Base-by-base conservation (phyloP, 2,113 vertebrate genomes). In the Ciconia maguari region DNA sequence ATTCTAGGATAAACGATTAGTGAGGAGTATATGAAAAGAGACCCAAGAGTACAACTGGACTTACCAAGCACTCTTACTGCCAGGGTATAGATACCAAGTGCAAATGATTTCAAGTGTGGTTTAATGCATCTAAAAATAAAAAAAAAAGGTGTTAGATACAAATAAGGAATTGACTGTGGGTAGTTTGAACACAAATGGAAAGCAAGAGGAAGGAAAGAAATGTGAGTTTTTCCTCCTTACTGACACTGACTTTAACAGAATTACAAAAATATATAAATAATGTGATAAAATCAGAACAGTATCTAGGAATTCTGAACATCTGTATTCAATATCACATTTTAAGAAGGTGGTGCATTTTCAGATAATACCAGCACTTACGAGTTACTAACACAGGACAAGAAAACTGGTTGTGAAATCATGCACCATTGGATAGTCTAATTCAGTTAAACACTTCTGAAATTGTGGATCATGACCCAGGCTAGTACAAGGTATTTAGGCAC, bases 51-150 rank as follows among this genome's bases (percentile, higher is more conserved):
- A 51, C 51, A 78, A 62, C 65, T 48, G 20, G 78, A 98, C 98
- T 99, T 97, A 99, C 99, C 99, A 32, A 99, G 98, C 65, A 99
- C 99, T 84, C 99, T 98, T 83, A 98, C 96, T 69, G 98, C 98
- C 98, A 99, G 87, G 5, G 99, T 99, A 83, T 99, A 98, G 89
- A 99, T 98, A 86, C 99, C 99, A 93, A 99, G 96, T 34, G 99
- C 99, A 49, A 99, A 98, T 16, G 99, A 99, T 96, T 99, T 99
- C 57, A 99, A 96, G 68, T 99, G 98, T 61, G 99, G 99, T 38
- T 98, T 98, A 96, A 98, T 99, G 71, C 98, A 99, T 87, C 99
- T 99, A 68, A 93, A 97, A 97, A 21, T 14, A 80, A 64, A 90
- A 46, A 18, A 87, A 16, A 46, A 42, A 12, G 0, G 27, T 69